A percentile compares a stretch with the other conserved stretches of the same genome.
phyloP scores from a whole-genome alignment of 2,113 vertebrate genomes.

The Nicator chloris region DNA sequence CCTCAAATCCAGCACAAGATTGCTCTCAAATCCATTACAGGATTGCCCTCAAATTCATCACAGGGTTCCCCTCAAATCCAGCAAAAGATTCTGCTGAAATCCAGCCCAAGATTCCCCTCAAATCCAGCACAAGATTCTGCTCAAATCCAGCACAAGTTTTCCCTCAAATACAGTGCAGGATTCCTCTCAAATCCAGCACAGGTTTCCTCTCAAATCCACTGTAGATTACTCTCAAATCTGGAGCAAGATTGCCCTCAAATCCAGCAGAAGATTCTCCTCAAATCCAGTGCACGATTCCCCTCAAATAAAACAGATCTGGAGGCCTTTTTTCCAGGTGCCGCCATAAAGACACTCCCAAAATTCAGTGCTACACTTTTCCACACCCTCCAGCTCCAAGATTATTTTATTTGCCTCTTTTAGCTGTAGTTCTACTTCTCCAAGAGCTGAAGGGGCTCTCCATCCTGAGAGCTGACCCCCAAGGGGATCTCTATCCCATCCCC shows the following conservation, averaged over 20 bases:
- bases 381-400: neutral
- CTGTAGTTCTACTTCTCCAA: neutral
- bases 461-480: neutral
- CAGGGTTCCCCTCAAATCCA: neutral
- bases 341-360: neutral
- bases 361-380: neutral
- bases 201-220: neutral
- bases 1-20: neutral
- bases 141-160: neutral
- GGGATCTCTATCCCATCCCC: neutral
- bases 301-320: neutral
- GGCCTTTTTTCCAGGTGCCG: neutral
- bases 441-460: neutral
- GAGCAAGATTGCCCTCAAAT: neutral
- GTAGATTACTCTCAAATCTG: neutral
- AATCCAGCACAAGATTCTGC: too few species aligned
- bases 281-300: neutral
- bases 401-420: neutral
- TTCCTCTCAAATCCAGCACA: neutral
- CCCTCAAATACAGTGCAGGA: neutral
- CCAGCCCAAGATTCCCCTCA: too few species aligned
- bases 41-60: rapidly evolving
- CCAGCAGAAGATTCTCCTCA: neutral
- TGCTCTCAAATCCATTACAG: rapidly evolving
- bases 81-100: too few species aligned